phyloP scores from a whole-genome alignment of 2,888 invertebrate species.

The Pharmacophagus antenor region DNA sequence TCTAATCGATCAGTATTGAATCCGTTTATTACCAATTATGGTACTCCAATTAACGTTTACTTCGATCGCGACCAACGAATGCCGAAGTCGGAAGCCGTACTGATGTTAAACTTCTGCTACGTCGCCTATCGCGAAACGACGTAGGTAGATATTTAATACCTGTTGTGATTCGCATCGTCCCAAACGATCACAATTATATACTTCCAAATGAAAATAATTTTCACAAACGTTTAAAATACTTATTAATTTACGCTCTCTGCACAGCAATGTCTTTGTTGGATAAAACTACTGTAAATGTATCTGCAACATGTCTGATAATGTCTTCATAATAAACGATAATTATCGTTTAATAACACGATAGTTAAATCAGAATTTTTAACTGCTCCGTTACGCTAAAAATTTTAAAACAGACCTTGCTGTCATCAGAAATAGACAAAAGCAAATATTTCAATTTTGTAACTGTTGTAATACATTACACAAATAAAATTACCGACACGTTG shows the following conservation, averaged over 20 bases:
- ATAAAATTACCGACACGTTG: slow-evolving; percentile 44
- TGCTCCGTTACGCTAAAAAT: neutral
- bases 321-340: slow-evolving; percentile 27
- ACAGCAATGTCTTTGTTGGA: slow-evolving; percentile 47
- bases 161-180: slow-evolving; percentile 11
- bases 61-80: slow-evolving; percentile 16
- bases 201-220: slow-evolving; percentile 32
- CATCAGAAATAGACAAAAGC: slow-evolving; percentile 32
- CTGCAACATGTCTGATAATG: slow-evolving; percentile 32
- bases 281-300: slow-evolving; percentile 32
- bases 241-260: slow-evolving; percentile 61
- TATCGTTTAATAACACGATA: neutral
- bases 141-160: slow-evolving; percentile 15
- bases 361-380: slow-evolving; percentile 5
- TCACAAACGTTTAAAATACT: slow-evolving; percentile 13
- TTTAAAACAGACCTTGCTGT: slow-evolving; percentile 12
- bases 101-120: slow-evolving; percentile 7
- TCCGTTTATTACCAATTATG: slow-evolving; percentile 18
- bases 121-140: slow-evolving; percentile 6
- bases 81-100: slow-evolving; percentile 27
- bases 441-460: slow-evolving; percentile 24
- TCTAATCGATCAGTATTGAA: neutral
- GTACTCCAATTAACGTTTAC: slow-evolving; percentile 13
- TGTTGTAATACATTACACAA: slow-evolving; percentile 42
- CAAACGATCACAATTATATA: slow-evolving; percentile 30